Conservation (phyloP, 2,113 vertebrate genomes). For the Cyanistes caeruleus region DNA sequence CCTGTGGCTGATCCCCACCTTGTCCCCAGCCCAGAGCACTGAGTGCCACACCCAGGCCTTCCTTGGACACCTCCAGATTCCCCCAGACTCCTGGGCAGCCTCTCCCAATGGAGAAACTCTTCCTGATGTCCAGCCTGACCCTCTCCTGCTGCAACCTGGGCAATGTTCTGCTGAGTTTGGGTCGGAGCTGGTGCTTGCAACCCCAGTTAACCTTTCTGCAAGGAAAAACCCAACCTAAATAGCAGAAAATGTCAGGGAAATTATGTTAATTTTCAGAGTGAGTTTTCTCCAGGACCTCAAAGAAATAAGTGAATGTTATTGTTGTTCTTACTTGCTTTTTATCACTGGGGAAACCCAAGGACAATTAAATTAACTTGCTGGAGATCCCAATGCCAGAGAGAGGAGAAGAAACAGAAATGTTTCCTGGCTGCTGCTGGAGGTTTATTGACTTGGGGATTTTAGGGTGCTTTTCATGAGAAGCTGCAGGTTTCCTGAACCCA, state of each 20-base stretch:
- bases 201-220: not conserved
- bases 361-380: conserved; percentile 24
- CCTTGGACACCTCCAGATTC: not conserved
- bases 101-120: not conserved
- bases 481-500: not conserved
- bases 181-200: not conserved
- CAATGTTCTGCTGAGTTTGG: not conserved
- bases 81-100: not conserved
- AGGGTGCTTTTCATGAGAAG: not conserved
- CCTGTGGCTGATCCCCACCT: not conserved
- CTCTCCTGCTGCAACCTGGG: not conserved
- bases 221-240: not conserved
- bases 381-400: not conserved
- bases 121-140: not conserved
- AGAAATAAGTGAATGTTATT: not conserved
- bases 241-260: conserved; percentile 12
- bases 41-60: not conserved
- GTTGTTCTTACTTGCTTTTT: not conserved
- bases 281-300: conserved; percentile 12
- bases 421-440: not conserved
- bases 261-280: not conserved
- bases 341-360: conserved; percentile 45
- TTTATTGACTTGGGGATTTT: not conserved
- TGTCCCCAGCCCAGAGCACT: not conserved
- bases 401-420: not conserved